Conservation (phyloP, 64 coral and sea anemone species). For the Stichodactyla helianthus region DNA sequence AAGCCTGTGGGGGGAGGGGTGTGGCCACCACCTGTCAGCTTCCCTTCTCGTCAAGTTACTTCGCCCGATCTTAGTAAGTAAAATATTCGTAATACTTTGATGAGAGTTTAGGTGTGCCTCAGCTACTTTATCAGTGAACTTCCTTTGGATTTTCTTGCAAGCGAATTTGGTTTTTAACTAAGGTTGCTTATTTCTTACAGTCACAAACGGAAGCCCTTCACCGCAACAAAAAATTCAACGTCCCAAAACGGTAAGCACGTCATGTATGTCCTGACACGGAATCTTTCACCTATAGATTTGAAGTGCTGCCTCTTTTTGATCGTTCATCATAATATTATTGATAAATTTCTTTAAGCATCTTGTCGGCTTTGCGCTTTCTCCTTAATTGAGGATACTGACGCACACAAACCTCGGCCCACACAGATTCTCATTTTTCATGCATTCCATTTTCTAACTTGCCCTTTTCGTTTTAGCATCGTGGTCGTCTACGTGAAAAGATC, state of each 20-base stretch:
- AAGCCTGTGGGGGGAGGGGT: slow-evolving; percentile 27
- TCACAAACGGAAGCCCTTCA: slow-evolving; percentile 5
- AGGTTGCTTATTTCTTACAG: neutral
- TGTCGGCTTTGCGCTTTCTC: too few species aligned
- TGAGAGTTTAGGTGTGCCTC: too few species aligned
- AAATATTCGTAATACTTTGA: neutral
- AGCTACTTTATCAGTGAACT: too few species aligned
- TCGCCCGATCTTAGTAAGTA: slow-evolving; percentile 44
- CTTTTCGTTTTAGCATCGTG: slow-evolving; percentile 31
- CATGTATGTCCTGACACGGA: neutral
- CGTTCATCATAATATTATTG: too few species aligned
- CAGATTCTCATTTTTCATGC: neutral
- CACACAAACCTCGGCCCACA: too few species aligned
- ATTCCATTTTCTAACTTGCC: neutral
- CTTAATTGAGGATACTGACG: too few species aligned
- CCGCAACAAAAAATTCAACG: slow-evolving; percentile 55
- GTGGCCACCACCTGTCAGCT: slow-evolving; percentile 43
- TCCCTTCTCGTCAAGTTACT: slow-evolving; percentile 39
- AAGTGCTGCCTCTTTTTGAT: too few species aligned
- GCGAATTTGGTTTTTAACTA: neutral
- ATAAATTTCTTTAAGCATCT: too few species aligned
- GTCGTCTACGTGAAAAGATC: slow-evolving; percentile 47
- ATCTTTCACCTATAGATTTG: too few species aligned
- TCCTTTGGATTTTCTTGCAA: too few species aligned
- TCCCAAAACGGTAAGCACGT: slow-evolving; percentile 47